Evolutionary conservation across 2,888 invertebrate species (phyloP), one percentile per base, ranked within the genome.

Genomic region (Griposia aprilina): DNA sequence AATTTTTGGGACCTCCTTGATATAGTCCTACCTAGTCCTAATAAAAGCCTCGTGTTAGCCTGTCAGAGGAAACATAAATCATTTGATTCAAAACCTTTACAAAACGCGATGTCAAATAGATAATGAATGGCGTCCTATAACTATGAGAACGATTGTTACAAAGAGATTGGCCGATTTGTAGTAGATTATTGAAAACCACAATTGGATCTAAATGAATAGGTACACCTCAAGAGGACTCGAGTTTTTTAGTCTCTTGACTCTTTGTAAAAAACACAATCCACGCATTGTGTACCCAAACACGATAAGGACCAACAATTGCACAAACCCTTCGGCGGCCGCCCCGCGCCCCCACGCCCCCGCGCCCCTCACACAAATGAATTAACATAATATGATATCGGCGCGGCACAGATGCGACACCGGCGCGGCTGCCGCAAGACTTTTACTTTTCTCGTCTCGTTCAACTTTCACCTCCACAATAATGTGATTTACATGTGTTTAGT

Each of bases 401-500:
- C 91, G 87, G 89, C 88, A 89, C 94, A 94, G 94, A 94, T 95
- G 95, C 94, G 93, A 87, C 92, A 90, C 88, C 80, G 88, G 84
- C 87, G 89, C 91, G 90, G 86, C 88, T 85, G 87, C 89, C 88
- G 87, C 86, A 81, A 90, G 93, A 96, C 96, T 97, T 96, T 97
- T 96, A 96, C 96, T 97, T 97, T 96, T 93, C 91, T 92, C 90
- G 90, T 92, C 92, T 90, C 90, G 90, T 92, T 96, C 94, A 96
- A 97, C 96, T 97, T 97, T 97, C 96, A 97, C 96, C 96, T 96
- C 94, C 87, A 92, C 91, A 93, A 93, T 91, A 90, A 90, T 93
- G 92, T 94, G 93, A 95, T 96, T 95, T 95, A 94, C 96, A 95
- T 95, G 94, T 93, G 90, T 89, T 91, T 90, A 85, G 91, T 74